Conservation (phyloP, 2,113 vertebrate genomes). For the Gadus chalcogrammus region DNA sequence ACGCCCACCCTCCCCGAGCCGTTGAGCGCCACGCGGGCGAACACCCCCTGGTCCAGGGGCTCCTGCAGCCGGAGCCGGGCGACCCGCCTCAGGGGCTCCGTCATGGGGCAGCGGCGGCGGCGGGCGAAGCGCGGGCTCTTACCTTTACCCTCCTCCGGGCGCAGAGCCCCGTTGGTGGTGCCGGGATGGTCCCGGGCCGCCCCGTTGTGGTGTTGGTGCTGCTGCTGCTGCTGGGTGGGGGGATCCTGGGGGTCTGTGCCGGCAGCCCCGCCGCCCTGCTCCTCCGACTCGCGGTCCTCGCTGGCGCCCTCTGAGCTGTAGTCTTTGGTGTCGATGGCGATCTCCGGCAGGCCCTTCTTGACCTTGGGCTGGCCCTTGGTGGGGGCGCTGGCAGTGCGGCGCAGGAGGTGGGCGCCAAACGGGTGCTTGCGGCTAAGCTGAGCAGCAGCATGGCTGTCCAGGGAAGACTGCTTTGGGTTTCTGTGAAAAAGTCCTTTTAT, state of each 20-base stretch:
- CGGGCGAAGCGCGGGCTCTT: slow-evolving; percentile 71
- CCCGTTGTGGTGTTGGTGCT: slow-evolving; percentile 68
- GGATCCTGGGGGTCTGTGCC: slow-evolving; percentile 28
- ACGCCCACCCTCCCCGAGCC: slow-evolving; percentile 83
- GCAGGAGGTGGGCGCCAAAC: slow-evolving; percentile 89
- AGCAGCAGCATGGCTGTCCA: slow-evolving; percentile 98
- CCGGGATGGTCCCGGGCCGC: slow-evolving; percentile 60
- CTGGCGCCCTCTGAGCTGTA: slow-evolving; percentile 78
- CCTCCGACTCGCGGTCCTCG: slow-evolving; percentile 74
- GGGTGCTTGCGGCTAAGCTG: slow-evolving; percentile 86
- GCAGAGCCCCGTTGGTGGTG: slow-evolving; percentile 71
- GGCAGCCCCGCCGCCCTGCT: slow-evolving; percentile 55
- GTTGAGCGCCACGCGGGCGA: slow-evolving; percentile 81
- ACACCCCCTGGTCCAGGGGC: slow-evolving; percentile 68
- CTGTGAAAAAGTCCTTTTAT: slow-evolving; percentile 98
- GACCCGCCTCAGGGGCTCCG: slow-evolving; percentile 79
- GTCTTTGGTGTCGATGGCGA: slow-evolving; percentile 83
- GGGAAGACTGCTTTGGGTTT: slow-evolving; percentile 95
- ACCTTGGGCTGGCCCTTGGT: slow-evolving; percentile 89
- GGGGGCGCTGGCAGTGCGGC: slow-evolving; percentile 93
- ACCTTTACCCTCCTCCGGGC: slow-evolving; percentile 83
- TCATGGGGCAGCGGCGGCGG: slow-evolving; percentile 63
- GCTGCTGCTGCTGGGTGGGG: slow-evolving; percentile 48
- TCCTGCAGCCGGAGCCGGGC: slow-evolving; percentile 70
- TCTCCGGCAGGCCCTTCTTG: slow-evolving; percentile 86